Evolutionary conservation across 2,888 invertebrate species (phyloP).

Genomic region (Pantelozetes paolii): DNA sequence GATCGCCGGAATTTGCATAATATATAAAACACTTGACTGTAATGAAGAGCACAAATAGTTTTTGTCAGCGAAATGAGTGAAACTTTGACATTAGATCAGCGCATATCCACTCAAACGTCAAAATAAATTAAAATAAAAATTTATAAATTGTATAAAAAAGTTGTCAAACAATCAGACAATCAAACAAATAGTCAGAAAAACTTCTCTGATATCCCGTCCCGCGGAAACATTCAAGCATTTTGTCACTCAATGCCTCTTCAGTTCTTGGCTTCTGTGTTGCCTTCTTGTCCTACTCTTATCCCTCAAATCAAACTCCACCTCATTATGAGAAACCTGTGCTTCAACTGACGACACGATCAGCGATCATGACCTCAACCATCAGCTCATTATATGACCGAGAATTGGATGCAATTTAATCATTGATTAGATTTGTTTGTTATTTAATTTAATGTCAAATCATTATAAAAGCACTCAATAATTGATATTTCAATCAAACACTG

Average conservation of each 20-base stretch:
- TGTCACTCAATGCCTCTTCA: background rate
- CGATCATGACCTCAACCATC: constrained; percentile 23
- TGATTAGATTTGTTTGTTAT: background rate
- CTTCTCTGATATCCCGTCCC: background rate
- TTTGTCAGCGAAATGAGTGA: constrained; percentile 1
- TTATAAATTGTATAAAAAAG: background rate
- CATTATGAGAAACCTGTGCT: constrained; percentile 33
- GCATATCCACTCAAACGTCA: background rate
- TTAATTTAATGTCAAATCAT: background rate
- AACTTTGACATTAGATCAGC: constrained; percentile 9
- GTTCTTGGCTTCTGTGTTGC: background rate
- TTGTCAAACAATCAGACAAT: background rate
- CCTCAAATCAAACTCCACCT: constrained; percentile 34
- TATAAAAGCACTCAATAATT: background rate
- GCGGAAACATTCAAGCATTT: constrained; percentile 21
- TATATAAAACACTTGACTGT: background rate
- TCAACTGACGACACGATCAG: constrained; percentile 17
- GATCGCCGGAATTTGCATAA: constrained; percentile 25
- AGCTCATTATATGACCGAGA: background rate
- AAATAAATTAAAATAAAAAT: background rate
- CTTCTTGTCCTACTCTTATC: constrained; percentile 30
- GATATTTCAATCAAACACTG: no score
- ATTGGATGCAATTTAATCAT: background rate
- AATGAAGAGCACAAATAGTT: background rate
- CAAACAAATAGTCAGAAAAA: background rate